Evolutionary conservation across 2,888 invertebrate genomes (phyloP).

Genomic region (Yponomeuta plumbellus): DNA sequence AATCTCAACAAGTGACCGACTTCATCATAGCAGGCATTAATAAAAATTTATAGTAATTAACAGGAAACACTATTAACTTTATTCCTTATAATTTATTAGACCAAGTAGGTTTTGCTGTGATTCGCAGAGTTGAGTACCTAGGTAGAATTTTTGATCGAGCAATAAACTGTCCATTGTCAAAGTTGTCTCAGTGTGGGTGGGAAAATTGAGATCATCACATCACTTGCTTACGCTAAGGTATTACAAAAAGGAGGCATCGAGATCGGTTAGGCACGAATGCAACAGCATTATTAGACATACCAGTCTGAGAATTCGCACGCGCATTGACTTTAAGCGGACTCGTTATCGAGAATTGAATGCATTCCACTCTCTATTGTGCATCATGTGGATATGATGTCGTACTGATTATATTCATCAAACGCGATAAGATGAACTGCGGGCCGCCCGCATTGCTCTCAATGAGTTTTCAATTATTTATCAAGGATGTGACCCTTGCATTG

Average conservation of each 20-base stretch:
- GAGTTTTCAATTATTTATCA: not conserved
- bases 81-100: too few relatives aligned
- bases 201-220: constrained; percentile 1
- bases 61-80: too few relatives aligned
- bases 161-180: constrained; percentile 2
- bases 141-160: not conserved
- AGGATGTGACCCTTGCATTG: not conserved
- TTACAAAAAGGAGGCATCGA: not conserved
- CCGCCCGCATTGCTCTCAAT: not conserved
- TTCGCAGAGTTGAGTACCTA: too few relatives aligned
- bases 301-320: not conserved
- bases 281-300: not conserved
- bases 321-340: not conserved
- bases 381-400: too few relatives aligned
- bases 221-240: not conserved
- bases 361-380: not conserved
- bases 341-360: not conserved
- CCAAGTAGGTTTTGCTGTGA: too few relatives aligned
- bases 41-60: not conserved
- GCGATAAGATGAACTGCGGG: not conserved
- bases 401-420: not conserved
- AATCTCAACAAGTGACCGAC: too few relatives aligned
- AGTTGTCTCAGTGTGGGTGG: constrained; percentile 12
- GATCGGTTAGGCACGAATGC: not conserved
- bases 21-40: not conserved